Evolutionary conservation across 2,888 invertebrate species (phyloP), one percentile per base, ranked within the genome.

Genomic region (Crossocerus cetratus): DNA sequence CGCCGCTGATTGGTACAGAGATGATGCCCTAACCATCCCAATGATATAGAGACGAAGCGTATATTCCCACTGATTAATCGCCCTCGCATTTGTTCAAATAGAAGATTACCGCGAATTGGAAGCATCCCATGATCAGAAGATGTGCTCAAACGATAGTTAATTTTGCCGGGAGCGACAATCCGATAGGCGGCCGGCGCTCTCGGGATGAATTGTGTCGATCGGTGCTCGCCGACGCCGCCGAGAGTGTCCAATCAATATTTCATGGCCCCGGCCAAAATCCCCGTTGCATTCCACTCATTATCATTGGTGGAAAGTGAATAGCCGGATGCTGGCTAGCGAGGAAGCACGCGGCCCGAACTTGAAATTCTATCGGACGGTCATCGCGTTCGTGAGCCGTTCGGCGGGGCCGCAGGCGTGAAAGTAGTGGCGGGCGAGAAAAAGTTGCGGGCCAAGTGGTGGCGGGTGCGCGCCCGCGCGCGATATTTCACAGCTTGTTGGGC

Each of bases 161-260:
- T 69, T 58, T 69, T 21, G 32, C 65, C 23, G 44, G 20, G 16
- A 13, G 5, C 14, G 11, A 20, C 13, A 43, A 13, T 8, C 8
- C 18, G 18, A 42, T 16, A 16, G 49, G 42, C 22, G n/a, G 45
- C 22, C 42, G 45, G 32, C 8, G 11, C n/a, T n/a, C n/a, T 8
- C 23, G 69, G 63, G 59, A 55, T 44, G 65, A 65, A 73, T 73
- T 68, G 74, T 75, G n/a, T 75, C 32, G 5, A 66, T 75, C 75
- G 74, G 21, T 59, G 49, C 57, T 49, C 8, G 42, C 21, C 54
- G 53, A 63, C 63, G 53, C 63, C 69, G 65, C 64, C 69, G 59
- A 49, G 58, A 69, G 69, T 59, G 63, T 64, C 32, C 32, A 69
- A 73, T 73, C 74, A 69, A 75, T 75, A 75, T 73, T 75, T 73